phyloP scores from a whole-genome alignment of 2,888 invertebrate genomes.

The Agrochola lota region DNA sequence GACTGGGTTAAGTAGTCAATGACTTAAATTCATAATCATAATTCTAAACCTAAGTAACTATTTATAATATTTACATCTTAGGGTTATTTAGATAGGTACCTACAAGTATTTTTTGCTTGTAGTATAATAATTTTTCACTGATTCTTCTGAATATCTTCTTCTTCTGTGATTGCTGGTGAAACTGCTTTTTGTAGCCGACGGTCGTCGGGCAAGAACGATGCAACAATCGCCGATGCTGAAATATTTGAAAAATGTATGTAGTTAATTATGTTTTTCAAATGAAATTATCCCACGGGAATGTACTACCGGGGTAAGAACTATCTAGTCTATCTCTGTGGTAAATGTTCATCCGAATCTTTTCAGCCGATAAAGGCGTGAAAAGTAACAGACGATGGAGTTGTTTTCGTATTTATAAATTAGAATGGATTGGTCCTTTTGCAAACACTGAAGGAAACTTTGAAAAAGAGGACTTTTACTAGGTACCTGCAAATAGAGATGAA shows the following conservation, averaged over 20 bases:
- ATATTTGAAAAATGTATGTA: neutral
- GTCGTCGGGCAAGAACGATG: slow-evolving; percentile 78
- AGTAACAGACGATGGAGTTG: neutral
- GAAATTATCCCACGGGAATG: neutral
- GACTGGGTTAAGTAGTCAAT: too few species aligned
- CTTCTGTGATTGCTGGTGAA: slow-evolving; percentile 43
- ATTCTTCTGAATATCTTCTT: slow-evolving; percentile 28
- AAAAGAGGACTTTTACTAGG: slow-evolving; percentile 43
- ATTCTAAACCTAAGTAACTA: slow-evolving; percentile 24
- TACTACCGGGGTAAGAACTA: neutral
- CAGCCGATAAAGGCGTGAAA: neutral
- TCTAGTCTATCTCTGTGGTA: neutral
- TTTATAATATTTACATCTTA: slow-evolving; percentile 38
- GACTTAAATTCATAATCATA: neutral
- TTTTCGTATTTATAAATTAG: neutral
- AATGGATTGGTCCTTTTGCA: neutral
- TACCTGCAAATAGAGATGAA: slow-evolving; percentile 82
- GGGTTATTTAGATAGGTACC: too few species aligned
- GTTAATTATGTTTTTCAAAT: neutral
- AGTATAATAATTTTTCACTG: neutral
- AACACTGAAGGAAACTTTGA: neutral
- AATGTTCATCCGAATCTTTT: neutral
- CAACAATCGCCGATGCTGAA: slow-evolving; percentile 75
- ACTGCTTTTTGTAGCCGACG: slow-evolving; percentile 55
- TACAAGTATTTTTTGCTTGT: neutral